These are phyloP conservation scores for Dinothrombium tinctorium DNA, from an alignment of 1,140 invertebrate species.

Conservation along the genomic window DNA sequence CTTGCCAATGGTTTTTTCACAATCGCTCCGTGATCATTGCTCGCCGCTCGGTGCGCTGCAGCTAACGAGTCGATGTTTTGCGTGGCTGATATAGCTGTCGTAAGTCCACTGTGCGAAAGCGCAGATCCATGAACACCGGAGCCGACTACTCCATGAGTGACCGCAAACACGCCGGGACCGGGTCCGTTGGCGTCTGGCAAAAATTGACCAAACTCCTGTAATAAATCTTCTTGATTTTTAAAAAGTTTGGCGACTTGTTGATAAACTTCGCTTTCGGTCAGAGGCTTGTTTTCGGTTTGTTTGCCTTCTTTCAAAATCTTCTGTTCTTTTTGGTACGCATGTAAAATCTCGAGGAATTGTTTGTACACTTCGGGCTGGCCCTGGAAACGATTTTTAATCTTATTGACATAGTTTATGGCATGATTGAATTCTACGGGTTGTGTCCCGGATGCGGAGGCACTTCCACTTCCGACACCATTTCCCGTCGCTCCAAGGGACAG, in stretches of 20 bases:
- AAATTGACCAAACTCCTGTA: slow-evolving; percentile 91
- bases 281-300: slow-evolving; percentile 20
- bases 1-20: slow-evolving; percentile 27
- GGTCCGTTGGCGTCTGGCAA: slow-evolving; percentile 59
- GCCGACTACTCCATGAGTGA: background rate
- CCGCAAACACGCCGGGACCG: background rate
- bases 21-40: slow-evolving; percentile 33
- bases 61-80: slow-evolving; percentile 3
- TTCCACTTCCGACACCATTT: slow-evolving; percentile 2
- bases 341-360: slow-evolving; percentile 86
- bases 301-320: slow-evolving; percentile 58
- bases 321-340: slow-evolving; percentile 94
- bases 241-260: slow-evolving; percentile 85
- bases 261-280: slow-evolving; percentile 77
- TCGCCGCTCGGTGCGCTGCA: slow-evolving; percentile 15
- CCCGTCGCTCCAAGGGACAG: slow-evolving; percentile 1
- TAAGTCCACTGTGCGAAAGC: slow-evolving; percentile 5
- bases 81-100: slow-evolving; percentile 1
- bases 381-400: slow-evolving; percentile 97
- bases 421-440: slow-evolving; percentile 91
- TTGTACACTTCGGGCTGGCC: slow-evolving; percentile 95
- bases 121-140: slow-evolving; percentile 3
- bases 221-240: slow-evolving; percentile 84
- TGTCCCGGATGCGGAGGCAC: slow-evolving; percentile 13
- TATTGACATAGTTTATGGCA: slow-evolving; percentile 97